A percentile compares a stretch with the other conserved stretches of the same genome.
Conservation (phyloP, 1,140 invertebrate species). For the Zophobas atratus region DNA sequence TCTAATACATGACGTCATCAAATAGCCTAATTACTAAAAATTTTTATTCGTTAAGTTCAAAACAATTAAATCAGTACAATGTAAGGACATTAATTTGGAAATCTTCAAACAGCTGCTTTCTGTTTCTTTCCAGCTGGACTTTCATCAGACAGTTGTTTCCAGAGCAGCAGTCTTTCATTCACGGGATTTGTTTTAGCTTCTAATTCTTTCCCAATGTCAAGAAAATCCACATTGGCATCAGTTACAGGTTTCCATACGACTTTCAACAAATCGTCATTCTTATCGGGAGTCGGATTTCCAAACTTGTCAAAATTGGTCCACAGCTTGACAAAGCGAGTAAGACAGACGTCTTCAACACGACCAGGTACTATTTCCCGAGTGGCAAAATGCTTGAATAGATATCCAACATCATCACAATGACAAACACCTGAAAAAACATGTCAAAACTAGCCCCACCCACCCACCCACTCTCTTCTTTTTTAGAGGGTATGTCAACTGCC, state of each 20-base stretch:
- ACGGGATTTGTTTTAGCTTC: conserved; percentile 62
- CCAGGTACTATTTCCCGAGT: conserved; percentile 65
- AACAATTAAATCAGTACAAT: too few species aligned
- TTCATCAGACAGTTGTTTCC: conserved; percentile 49
- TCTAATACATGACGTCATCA: too few species aligned
- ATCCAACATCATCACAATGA: conserved; percentile 76
- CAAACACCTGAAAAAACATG: conserved; percentile 68
- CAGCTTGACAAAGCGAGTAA: conserved; percentile 61
- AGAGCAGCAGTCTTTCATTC: conserved; percentile 66
- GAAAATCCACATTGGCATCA: conserved; percentile 61
- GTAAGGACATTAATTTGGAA: too few species aligned
- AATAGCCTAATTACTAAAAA: too few species aligned
- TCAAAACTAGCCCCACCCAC: conserved; percentile 57
- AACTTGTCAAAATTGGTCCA: conserved; percentile 70
- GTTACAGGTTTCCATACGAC: conserved; percentile 62
- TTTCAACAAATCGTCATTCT: conserved; percentile 28
- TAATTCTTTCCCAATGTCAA: conserved; percentile 61
- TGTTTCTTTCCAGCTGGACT: neutral
- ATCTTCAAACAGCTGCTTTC: too few species aligned
- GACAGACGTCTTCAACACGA: conserved; percentile 54
- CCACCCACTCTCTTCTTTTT: conserved; percentile 2
- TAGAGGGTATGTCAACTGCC: neutral
- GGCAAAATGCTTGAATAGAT: conserved; percentile 72
- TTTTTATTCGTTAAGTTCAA: too few species aligned
- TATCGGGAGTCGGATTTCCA: conserved; percentile 64